Evolutionary conservation across 2,888 invertebrate species (phyloP), one percentile per base, ranked within the genome.

Genomic region (Platycheirus rosarum): DNA sequence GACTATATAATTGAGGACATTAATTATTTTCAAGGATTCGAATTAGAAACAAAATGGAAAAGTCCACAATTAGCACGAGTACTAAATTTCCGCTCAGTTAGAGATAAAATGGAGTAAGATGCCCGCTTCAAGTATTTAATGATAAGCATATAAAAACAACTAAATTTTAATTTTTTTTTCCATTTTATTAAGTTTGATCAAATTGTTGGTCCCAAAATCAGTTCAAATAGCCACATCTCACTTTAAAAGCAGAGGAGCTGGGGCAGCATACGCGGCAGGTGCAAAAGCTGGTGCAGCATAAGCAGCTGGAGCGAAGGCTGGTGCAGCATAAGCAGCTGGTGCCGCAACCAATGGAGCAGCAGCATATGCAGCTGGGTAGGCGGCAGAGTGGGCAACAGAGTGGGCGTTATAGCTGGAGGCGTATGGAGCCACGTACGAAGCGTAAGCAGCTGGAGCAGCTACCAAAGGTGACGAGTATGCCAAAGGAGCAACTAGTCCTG

Each of bases 361-460:
- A 35, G 75, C 75, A 37, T 68, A 73, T 14, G 80, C 70, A 53
- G 80, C 82, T 23, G 82, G 82, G 40, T 63, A 82, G 44, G 82
- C 82, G 51, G 82, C 82, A 37, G 82, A 75, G 18, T 77, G 74
- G 13, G 74, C 78, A 88, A 8, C 9, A 90, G 92, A 90, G 1
- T 91, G 88, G 88, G 92, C 92, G 7, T 92, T 91, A 14, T 92
- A 90, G 51, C 91, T 89, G 49, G 91, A 88, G 3, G 93, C 89
- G 1, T 92, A 92, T 93, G 9, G 93, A 93, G 89, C 94, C 93
- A 76, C 55, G 20, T 80, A 80, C 65, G 80, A 74, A 32, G 79
- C 84, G n/a, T 80, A 80, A 3, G 80, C 80, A 42, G 74, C 65
- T 63, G 79, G 79, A 3, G 84, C 84, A 29, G 78, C 73, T 29